phyloP scores from a whole-genome alignment of 1,140 invertebrate genomes.

The Venustaconcha ellipsiformis region DNA sequence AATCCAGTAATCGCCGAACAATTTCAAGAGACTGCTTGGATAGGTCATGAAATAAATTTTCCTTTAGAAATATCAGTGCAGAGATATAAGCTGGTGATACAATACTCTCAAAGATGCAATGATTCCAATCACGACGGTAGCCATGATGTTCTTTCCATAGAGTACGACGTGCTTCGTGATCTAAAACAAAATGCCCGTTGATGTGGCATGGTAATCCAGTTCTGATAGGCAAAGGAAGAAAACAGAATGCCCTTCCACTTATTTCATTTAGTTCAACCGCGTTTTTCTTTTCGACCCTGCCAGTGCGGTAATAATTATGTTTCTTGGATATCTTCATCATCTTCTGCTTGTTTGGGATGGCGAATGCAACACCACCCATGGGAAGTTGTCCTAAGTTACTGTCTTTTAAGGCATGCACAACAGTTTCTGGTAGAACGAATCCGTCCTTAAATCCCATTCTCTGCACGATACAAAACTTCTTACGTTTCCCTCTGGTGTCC shows the following conservation, averaged over 20 bases:
- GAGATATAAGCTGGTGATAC: constrained; percentile 43
- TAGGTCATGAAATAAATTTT: background rate
- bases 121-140: constrained; percentile 49
- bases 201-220: constrained; percentile 50
- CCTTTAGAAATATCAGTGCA: constrained; percentile 22
- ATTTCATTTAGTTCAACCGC: background rate
- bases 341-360: constrained; percentile 1
- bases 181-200: constrained; percentile 58
- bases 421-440: constrained; percentile 2
- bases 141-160: constrained; percentile 38
- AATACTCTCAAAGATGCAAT: constrained; percentile 29
- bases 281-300: background rate
- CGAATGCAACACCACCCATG: constrained; percentile 47
- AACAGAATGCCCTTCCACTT: constrained; percentile 45
- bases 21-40: background rate
- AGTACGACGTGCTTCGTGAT: constrained; percentile 50
- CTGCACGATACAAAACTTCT: constrained; percentile 37
- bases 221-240: constrained; percentile 50
- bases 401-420: constrained; percentile 26
- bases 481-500: constrained; percentile 8
- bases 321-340: background rate
- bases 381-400: constrained; percentile 41
- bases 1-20: constrained; percentile 1
- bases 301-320: background rate
- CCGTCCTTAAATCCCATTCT: constrained; percentile 35